Percentiles rank a stretch among this genome's conserved stretches.
Conservation (phyloP, 2,888 invertebrate genomes). For the Lithophane socia region DNA sequence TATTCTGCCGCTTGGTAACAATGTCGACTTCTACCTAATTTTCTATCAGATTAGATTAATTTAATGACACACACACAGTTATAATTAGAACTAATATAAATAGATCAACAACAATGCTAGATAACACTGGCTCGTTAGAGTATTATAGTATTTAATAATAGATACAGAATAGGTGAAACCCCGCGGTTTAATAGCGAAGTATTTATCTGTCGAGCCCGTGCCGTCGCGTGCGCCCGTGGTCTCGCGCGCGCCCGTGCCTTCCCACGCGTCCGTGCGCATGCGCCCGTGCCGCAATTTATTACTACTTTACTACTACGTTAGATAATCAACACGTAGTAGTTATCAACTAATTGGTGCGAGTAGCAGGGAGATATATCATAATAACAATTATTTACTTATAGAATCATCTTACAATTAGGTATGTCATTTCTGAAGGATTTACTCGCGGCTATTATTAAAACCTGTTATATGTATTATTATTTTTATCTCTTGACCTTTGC, state of each 20-base stretch:
- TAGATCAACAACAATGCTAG: constrained; percentile 13
- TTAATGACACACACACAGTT: neutral
- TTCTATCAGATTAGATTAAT: neutral
- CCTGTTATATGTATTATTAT: constrained; percentile 20
- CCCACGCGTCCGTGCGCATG: constrained; percentile 7
- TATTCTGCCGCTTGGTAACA: neutral
- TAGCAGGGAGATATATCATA: neutral
- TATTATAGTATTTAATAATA: constrained; percentile 7
- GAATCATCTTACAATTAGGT: constrained; percentile 6
- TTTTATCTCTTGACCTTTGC: constrained; percentile 4
- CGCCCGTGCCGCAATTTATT: neutral
- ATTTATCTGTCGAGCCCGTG: neutral
- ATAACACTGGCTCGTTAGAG: constrained; percentile 1
- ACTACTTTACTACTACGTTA: neutral
- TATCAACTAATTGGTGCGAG: constrained; percentile 1
- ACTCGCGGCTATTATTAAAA: constrained; percentile 13
- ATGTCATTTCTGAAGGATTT: neutral
- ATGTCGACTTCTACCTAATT: neutral
- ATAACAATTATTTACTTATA: neutral
- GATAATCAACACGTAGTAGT: neutral
- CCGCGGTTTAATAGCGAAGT: constrained; percentile 14
- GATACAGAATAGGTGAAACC: constrained; percentile 37
- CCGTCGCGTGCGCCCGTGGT: neutral
- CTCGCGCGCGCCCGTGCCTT: constrained; percentile 1
- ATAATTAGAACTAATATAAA: constrained; percentile 1